These are phyloP conservation scores for Conops quadrifasciatus DNA, from an alignment of 2,888 invertebrate genomes.

Conservation along the genomic window DNA sequence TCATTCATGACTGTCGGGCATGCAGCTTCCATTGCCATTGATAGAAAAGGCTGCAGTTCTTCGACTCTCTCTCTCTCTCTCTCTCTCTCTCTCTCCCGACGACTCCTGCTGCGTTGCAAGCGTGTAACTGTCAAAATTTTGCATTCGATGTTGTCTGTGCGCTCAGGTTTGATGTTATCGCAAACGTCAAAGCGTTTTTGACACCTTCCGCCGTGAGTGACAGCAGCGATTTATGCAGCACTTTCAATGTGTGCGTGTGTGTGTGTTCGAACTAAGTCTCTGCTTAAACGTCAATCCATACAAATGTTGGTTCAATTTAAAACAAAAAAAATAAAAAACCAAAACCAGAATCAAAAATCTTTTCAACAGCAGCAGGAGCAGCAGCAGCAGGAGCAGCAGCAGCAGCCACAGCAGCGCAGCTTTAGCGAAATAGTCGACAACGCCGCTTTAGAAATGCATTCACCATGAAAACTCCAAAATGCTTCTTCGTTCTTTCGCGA, in stretches of 20 bases:
- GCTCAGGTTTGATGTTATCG: constrained; percentile 34
- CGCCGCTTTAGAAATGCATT: not conserved
- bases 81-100: not conserved
- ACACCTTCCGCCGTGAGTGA: constrained; percentile 41
- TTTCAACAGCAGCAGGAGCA: not conserved
- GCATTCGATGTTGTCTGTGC: constrained; percentile 13
- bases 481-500: not conserved
- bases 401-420: not conserved
- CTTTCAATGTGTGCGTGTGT: not conserved
- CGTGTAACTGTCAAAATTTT: constrained; percentile 23
- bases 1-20: constrained; percentile 2
- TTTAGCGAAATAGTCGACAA: too few relatives aligned
- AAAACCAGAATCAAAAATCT: constrained; percentile 22
- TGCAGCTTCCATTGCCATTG: constrained; percentile 11
- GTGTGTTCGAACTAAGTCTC: not conserved
- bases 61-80: not conserved
- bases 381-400: not conserved
- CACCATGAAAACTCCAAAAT: not conserved
- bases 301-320: not conserved
- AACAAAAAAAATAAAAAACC: constrained; percentile 24
- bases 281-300: not conserved
- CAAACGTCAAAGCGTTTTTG: constrained; percentile 47
- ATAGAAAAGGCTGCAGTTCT: not conserved
- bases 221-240: constrained; percentile 17
- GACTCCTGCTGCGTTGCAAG: not conserved